Conservation (phyloP, 2,888 invertebrate genomes). For the Cacoxenus indagator region DNA sequence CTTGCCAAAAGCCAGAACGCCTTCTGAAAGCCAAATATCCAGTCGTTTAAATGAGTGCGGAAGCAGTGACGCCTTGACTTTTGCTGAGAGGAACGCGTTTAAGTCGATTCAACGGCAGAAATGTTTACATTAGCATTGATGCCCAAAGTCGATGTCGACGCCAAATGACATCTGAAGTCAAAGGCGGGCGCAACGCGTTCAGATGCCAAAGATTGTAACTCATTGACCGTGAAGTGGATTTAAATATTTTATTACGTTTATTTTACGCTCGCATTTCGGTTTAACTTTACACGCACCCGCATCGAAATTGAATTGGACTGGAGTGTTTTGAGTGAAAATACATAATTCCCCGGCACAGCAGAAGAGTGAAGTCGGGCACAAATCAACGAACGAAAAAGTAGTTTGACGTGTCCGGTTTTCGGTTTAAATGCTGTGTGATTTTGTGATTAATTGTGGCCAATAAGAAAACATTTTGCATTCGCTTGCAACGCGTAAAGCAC, state of each 20-base stretch:
- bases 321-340: no score
- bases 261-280: not conserved
- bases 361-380: not conserved
- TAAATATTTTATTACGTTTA: slow-evolving; percentile 39
- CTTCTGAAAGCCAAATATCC: no score
- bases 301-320: slow-evolving; percentile 11
- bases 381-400: not conserved
- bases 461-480: not conserved
- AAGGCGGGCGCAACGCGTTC: slow-evolving; percentile 22
- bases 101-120: no score
- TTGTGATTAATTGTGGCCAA: slow-evolving; percentile 32
- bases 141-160: slow-evolving; percentile 19
- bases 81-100: no score
- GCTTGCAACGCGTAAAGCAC: slow-evolving; percentile 1
- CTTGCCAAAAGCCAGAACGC: not conserved
- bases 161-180: slow-evolving; percentile 42
- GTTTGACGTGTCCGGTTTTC: slow-evolving; percentile 6
- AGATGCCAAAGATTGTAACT: no score
- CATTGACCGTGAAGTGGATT: slow-evolving; percentile 37
- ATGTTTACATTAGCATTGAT: slow-evolving; percentile 44
- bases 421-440: slow-evolving; percentile 34
- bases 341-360: not conserved
- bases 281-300: not conserved
- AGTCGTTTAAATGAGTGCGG: no score
- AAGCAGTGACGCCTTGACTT: no score